phyloP scores from a whole-genome alignment of 2,888 invertebrate genomes.

The Spatulosminthurus flaviceps region DNA sequence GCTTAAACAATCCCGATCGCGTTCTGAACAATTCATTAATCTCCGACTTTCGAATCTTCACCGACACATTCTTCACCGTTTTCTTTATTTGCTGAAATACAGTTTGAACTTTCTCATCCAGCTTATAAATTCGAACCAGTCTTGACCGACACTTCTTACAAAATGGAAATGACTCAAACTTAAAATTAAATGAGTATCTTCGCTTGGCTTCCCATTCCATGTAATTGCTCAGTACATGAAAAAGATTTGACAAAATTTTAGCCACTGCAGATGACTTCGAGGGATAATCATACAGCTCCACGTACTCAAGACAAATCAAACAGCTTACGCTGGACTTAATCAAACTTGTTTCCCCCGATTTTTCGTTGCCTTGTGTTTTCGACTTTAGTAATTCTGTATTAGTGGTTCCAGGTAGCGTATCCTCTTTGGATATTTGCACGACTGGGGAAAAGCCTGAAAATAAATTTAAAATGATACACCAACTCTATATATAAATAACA shows the following conservation, averaged over 20 bases:
- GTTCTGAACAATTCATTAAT: not conserved
- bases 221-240: not conserved
- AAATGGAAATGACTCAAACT: slow-evolving; percentile 12
- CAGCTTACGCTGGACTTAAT: not conserved
- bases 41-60: not conserved
- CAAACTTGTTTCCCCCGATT: not conserved
- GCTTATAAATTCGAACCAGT: not conserved
- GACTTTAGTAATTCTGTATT: too few species aligned
- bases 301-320: not conserved
- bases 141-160: not conserved
- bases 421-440: too few species aligned
- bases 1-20: not conserved
- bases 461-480: too few species aligned
- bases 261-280: not conserved
- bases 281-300: not conserved
- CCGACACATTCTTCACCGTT: not conserved
- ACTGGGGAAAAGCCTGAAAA: too few species aligned
- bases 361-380: too few species aligned
- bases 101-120: not conserved
- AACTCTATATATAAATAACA: too few species aligned
- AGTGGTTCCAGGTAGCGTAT: too few species aligned
- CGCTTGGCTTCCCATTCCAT: not conserved
- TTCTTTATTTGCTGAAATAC: not conserved
- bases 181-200: not conserved
- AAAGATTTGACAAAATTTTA: not conserved